Percentiles rank a stretch among this genome's conserved stretches.
Conservation (phyloP, 2,797 vertebrate genomes). For the Rhyacichthys aspro region DNA sequence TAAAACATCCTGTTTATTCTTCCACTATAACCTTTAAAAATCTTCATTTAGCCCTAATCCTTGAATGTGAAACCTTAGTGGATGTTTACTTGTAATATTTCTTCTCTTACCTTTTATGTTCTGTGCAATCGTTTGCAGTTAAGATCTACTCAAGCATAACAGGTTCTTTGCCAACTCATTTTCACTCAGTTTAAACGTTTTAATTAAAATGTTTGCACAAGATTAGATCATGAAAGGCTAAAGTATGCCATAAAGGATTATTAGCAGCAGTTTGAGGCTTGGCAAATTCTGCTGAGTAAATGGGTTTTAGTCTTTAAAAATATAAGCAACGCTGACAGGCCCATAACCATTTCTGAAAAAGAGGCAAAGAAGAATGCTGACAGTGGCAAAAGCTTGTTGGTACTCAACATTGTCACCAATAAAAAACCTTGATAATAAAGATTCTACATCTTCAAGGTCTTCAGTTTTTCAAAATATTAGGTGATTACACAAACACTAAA, state of each 20-base stretch:
- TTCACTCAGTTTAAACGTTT: constrained; percentile 30
- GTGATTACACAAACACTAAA: too few species aligned
- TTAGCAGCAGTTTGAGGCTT: constrained; percentile 26
- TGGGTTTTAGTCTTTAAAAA: constrained; percentile 39
- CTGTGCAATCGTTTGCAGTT: not conserved
- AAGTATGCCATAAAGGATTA: constrained; percentile 54
- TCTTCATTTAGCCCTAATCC: too few species aligned
- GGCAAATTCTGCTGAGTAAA: constrained; percentile 39
- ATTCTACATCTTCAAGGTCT: too few species aligned
- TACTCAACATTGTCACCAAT: too few species aligned
- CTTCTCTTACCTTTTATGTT: too few species aligned
- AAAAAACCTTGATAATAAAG: too few species aligned
- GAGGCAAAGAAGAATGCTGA: constrained; percentile 9
- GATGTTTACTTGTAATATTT: too few species aligned
- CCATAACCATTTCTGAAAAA: constrained; percentile 33
- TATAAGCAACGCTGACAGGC: constrained; percentile 59
- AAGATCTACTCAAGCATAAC: constrained; percentile 30
- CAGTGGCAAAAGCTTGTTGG: too few species aligned
- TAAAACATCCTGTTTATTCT: too few species aligned
- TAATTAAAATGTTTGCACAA: constrained; percentile 61
- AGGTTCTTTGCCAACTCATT: constrained; percentile 30
- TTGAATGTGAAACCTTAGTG: too few species aligned
- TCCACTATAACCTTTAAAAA: too few species aligned
- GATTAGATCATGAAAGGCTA: constrained; percentile 44
- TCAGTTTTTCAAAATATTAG: too few species aligned